Base-by-base conservation (phyloP, 2,797 vertebrate species). In the Phalanger gymnotis region DNA sequence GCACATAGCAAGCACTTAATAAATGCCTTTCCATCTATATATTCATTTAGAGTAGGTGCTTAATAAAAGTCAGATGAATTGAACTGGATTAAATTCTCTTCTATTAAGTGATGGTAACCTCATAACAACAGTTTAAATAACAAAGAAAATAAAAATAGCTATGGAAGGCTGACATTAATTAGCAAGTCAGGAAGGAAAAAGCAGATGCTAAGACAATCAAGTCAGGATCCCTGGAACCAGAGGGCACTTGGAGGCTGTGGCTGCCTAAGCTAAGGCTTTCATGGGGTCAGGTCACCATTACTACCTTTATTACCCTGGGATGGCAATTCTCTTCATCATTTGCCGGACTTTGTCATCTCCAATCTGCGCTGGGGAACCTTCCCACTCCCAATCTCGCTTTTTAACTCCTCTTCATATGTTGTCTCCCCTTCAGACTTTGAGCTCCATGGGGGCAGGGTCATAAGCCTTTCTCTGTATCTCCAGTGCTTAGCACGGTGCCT, bases 101-200 rank as follows among this genome's bases (percentile, higher is more conserved):
- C 73, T 87, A 87, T 87, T 87, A 87, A 87, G 73, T 87, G 73
- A 51, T 87, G 73, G 73, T 87, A 87, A 87, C 73, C 73, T 87
- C 73, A 51, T 87, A 87, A 87, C 73, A 51, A 87, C 73, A 87
- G 73, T 51, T 87, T 87, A 87, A 51, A 87, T 87, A 87, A 87
- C 73, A 87, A 87, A 12, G 73, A 87, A 87, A 87, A 51, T 87
- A 87, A 87, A 87, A 51, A 87, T 87, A 87, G 40, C 73, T 51
- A 40, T 87, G 73, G 73, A 51, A 87, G 73, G 73, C 40, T 34
- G 40, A 19, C 40, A 27, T 87, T 87, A 87, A 87, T 87, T 87
- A 87, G 73, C 40, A 51, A 47, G 73, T 27, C 73, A 87, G 73
- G 73, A 87, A 87, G 73, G 73, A 87, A 87, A 51, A 87, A 47